Evolutionary conservation across 2,888 invertebrate species (phyloP), one percentile per base, ranked within the genome.

Genomic region (Dryomyza anilis): DNA sequence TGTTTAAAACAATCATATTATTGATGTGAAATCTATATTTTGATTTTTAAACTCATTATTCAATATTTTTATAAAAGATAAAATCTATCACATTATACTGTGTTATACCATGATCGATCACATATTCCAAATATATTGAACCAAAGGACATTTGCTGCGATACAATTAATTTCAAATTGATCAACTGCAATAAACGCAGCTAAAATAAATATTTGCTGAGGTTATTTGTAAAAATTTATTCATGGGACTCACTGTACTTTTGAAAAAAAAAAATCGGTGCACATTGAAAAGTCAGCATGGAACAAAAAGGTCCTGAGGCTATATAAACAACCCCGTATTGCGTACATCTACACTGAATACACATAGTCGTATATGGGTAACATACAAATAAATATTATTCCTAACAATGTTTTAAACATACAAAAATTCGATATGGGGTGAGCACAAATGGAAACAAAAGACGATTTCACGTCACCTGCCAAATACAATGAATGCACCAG

Each of bases 401-500:
- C 55, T 55, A 55, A 55, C 55, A 23, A 58, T 58, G 58, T 58
- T 46, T 58, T 21, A 36, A 55, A 59, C 21, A 23, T 12, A 59
- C 33, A 30, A 19, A n/a, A 19, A 27, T 14, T 23, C 46, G 30
- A 25, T 19, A 52, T 39, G 16, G 64, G 69, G 67, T 66, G 68
- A 64, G 64, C 67, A 65, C 64, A 55, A 36, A 21, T 64, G 67
- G 71, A 78, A 82, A 84, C 83, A 83, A 83, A 78, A 74, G 78
- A 78, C 80, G 81, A 81, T 81, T 83, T 79, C 78, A 77, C 82
- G 82, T 83, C 83, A 83, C 83, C 83, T 83, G 83, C 83, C 82
- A 80, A 74, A 78, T 71, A 80, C 76, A 79, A 78, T 76, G 71
- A 72, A 71, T 53, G 61, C 61, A 53, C 27, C 61, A 36, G 29